phyloP scores from a whole-genome alignment of 2,888 invertebrate species.

The Bellardia bayeri region DNA sequence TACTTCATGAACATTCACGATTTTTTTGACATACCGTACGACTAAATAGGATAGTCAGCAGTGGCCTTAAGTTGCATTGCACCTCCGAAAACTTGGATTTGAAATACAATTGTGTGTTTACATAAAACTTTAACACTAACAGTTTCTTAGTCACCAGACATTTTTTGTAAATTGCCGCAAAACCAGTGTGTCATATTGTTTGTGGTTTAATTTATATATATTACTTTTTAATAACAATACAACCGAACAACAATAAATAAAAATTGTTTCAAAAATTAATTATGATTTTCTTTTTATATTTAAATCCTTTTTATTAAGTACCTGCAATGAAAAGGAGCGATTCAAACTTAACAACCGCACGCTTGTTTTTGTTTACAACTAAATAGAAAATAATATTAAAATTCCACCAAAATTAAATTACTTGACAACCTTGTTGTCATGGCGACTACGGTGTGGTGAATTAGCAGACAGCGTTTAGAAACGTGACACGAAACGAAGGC shows the following conservation, averaged over 20 bases:
- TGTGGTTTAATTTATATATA: too few relatives aligned
- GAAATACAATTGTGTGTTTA: neutral
- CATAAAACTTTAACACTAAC: neutral
- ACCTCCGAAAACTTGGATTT: too few relatives aligned
- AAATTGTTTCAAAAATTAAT: neutral
- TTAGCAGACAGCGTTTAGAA: neutral
- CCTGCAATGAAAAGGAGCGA: neutral
- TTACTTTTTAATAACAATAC: neutral
- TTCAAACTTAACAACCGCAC: neutral
- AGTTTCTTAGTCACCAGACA: constrained; percentile 13
- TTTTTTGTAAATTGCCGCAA: neutral
- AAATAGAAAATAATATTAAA: constrained; percentile 2
- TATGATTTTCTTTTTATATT: neutral
- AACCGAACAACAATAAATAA: neutral
- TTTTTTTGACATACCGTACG: too few relatives aligned
- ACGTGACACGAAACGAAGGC: neutral
- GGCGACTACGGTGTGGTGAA: constrained; percentile 34
- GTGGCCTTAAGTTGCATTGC: too few relatives aligned
- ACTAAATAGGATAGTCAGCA: too few relatives aligned
- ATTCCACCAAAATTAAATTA: neutral
- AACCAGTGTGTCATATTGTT: neutral
- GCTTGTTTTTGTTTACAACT: constrained; percentile 42
- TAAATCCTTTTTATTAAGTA: too few relatives aligned
- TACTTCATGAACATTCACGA: too few relatives aligned
- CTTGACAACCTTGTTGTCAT: constrained; percentile 50